A percentile compares a stretch with the other conserved stretches of the same genome.
Conservation (phyloP, 2,888 invertebrate genomes). For the Hylaea fasciaria region DNA sequence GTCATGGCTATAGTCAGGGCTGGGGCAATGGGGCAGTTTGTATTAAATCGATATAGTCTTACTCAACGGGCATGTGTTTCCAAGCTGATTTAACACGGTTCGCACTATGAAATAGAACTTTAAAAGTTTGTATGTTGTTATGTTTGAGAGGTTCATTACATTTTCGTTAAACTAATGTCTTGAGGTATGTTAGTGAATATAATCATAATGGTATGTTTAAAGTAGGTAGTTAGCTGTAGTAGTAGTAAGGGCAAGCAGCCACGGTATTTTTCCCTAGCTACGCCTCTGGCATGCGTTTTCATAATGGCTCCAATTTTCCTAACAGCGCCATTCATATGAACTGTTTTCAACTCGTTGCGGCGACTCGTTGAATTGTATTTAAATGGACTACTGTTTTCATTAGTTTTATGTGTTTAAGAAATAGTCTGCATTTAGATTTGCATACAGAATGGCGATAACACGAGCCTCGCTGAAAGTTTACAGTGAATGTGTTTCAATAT, state of each 20-base stretch:
- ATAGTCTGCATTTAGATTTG: conserved; percentile 28
- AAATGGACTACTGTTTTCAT: conserved; percentile 33
- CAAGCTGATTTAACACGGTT: too few species aligned
- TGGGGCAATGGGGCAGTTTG: neutral
- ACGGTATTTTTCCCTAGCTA: neutral
- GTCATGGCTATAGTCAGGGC: conserved; percentile 30
- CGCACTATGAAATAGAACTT: too few species aligned
- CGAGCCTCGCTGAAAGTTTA: conserved; percentile 13
- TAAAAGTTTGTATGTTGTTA: too few species aligned
- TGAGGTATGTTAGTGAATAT: too few species aligned
- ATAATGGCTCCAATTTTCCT: conserved; percentile 47
- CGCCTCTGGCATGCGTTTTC: conserved; percentile 47
- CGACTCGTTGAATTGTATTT: conserved; percentile 30
- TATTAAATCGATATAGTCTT: neutral
- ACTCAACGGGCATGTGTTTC: too few species aligned
- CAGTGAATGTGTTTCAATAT: conserved; percentile 9
- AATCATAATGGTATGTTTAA: too few species aligned
- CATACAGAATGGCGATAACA: conserved; percentile 17
- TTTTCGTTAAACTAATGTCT: too few species aligned
- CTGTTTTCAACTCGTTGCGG: conserved; percentile 36
- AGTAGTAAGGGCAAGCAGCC: neutral
- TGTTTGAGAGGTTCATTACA: too few species aligned
- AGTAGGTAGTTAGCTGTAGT: too few species aligned
- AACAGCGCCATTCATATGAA: conserved; percentile 35
- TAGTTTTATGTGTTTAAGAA: conserved; percentile 33